These are phyloP conservation scores for Synergus itoensis DNA, from an alignment of 2,888 invertebrate species.

Conservation along the genomic window DNA sequence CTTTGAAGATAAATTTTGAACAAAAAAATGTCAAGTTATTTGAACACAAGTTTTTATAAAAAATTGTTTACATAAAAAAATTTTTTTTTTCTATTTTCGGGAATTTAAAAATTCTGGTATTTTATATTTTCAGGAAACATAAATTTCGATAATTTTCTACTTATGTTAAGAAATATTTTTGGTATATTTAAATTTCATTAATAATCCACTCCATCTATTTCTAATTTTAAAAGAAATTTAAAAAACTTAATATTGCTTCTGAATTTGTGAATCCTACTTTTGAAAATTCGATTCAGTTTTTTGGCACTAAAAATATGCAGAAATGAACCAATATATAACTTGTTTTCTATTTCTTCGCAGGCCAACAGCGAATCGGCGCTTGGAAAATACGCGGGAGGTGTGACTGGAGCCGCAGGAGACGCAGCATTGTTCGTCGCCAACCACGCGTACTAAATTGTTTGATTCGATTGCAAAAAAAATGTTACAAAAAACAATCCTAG, in stretches of 20 bases:
- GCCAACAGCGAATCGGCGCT: constrained; percentile 94
- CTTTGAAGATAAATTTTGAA: no score
- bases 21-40: no score
- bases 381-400: constrained; percentile 96
- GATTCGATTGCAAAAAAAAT: background rate
- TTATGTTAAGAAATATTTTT: no score
- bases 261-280: no score
- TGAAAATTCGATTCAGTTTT: background rate
- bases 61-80: no score
- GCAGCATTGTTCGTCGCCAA: constrained; percentile 95
- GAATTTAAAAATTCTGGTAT: no score
- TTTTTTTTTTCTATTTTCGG: no score
- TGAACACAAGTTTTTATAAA: no score
- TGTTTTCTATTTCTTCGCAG: constrained; percentile 79
- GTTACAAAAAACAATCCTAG: constrained; percentile 14
- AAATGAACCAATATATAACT: background rate
- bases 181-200: no score
- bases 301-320: background rate
- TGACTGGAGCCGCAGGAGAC: constrained; percentile 91
- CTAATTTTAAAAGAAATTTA: background rate
- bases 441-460: constrained; percentile 91
- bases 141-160: no score
- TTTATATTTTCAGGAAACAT: no score
- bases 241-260: no score
- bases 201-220: background rate